A percentile compares a stretch with the other conserved stretches of the same genome.
phyloP scores from a whole-genome alignment of 2,113 vertebrate species.

The Urocitellus parryii region DNA sequence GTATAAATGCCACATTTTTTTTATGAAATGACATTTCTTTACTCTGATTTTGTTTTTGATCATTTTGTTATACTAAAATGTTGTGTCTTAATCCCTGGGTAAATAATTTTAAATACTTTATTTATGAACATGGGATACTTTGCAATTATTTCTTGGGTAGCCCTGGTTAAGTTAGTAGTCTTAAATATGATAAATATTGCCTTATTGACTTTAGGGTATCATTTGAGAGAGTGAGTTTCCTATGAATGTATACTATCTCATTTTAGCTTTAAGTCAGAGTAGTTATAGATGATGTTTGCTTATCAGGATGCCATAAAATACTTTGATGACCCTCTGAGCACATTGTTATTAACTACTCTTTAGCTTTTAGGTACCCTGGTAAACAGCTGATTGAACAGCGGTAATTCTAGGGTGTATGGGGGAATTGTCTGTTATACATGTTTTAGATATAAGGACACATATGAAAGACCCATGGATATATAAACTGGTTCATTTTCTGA shows the following conservation, averaged over 20 bases:
- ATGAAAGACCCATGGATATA: not conserved
- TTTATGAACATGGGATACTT: conserved; percentile 15
- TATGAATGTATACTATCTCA: not conserved
- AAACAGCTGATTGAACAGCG: not conserved
- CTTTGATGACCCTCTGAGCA: not conserved
- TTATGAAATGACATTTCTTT: not conserved
- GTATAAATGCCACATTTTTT: too few species aligned
- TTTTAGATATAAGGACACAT: not conserved
- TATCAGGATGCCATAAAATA: not conserved
- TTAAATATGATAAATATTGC: not conserved
- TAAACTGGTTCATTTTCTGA: not conserved
- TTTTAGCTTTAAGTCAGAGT: not conserved
- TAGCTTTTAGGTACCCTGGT: not conserved
- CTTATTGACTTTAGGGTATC: not conserved
- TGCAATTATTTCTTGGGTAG: conserved; percentile 26
- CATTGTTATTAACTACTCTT: not conserved
- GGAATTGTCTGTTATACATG: not conserved
- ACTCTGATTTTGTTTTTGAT: not conserved
- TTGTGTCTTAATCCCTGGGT: not conserved
- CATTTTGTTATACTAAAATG: conserved; percentile 27
- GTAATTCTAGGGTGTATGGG: too few species aligned
- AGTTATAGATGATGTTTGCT: not conserved
- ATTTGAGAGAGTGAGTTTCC: not conserved
- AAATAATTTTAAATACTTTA: conserved; percentile 1
- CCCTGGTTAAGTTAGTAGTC: not conserved